These are phyloP conservation scores for Lissocephala sabroskyi DNA, from an alignment of 2,888 invertebrate genomes.

Conservation along the genomic window DNA sequence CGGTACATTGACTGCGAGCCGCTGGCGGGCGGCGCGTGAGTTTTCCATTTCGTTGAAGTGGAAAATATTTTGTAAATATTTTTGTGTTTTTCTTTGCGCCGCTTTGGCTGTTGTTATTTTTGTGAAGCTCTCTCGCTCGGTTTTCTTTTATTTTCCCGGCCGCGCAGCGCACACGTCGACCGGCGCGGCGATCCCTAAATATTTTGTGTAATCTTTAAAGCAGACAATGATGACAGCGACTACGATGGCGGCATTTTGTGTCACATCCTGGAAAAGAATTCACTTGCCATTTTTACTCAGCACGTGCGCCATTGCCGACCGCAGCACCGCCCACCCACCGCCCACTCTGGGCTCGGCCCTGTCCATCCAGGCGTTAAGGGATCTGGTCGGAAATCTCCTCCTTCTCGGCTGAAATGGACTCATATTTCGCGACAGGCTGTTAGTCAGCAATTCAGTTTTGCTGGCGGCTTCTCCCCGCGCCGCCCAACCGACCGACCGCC, in stretches of 20 bases:
- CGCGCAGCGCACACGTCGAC: too few relatives aligned
- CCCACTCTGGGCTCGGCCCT: neutral
- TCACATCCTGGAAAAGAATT: constrained; percentile 58
- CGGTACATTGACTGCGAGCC: neutral
- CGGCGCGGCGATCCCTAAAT: too few relatives aligned
- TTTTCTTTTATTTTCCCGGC: constrained; percentile 28
- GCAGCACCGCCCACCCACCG: too few relatives aligned
- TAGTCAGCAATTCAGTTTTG: constrained; percentile 56
- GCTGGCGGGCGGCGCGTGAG: constrained; percentile 47
- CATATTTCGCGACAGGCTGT: constrained; percentile 65
- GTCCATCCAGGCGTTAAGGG: too few relatives aligned
- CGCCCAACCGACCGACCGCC: constrained; percentile 10
- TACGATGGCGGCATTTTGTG: constrained; percentile 66
- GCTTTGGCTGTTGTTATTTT: constrained; percentile 45
- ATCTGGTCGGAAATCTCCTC: too few relatives aligned
- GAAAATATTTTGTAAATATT: constrained; percentile 68
- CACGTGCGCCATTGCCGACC: too few relatives aligned
- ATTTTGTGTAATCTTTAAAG: constrained; percentile 67
- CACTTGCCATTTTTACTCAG: constrained; percentile 19
- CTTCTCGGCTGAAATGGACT: constrained; percentile 58
- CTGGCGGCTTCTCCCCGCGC: constrained; percentile 21
- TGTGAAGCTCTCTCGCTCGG: constrained; percentile 60
- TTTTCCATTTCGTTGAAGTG: constrained; percentile 65
- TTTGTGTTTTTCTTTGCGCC: constrained; percentile 26
- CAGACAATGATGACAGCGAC: constrained; percentile 66